Evolutionary conservation across 2,888 invertebrate genomes (phyloP), one percentile per base, ranked within the genome.

Genomic region (Sinohyriopsis cumingii): DNA sequence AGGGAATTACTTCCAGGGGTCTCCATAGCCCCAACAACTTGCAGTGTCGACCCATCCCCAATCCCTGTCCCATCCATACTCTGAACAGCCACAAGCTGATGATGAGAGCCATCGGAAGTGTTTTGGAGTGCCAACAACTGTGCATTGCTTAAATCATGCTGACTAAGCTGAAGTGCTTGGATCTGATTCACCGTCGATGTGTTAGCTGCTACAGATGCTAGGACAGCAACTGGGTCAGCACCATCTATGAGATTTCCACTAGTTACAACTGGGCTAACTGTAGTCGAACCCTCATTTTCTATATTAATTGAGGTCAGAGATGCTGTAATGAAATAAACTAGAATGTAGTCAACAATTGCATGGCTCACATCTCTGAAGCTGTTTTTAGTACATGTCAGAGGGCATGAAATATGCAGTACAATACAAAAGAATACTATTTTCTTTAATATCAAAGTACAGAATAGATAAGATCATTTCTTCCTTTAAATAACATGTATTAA

Each of bases 1-100:
- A 77, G 59, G 54, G 63, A 60, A 24, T 56, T 62, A n/a, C 25
- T 18, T 1, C 67, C 57, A 7, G 64, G 25, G 18, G 55, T 60
- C 24, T 63, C 53, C 59, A 57, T 53, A 15, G 60, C 20, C n/a
- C 61, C 67, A 54, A 54, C 67, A 24, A n/a, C 22, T 45, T n/a
- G 25, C 61, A 22, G 24, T 28, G 25, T 61, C 6, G 25, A 61
- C 15, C 22, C 54, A 59, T 19, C 60, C 45, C 22, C 60, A 57
- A 55, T 24, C 25, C 77, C 78, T 22, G 72, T 75, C 15, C 78
- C 79, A 67, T 65, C 68, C 45, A 69, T 66, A 33, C 67, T 72
- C 63, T 86, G 86, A 24, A 89, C 84, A 7, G 88, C 85, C 12
- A 89, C 84, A 33, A 82, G 77, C 72, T 83, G 87, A 7, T 80